Conservation (phyloP, 2,888 invertebrate genomes). For the Tribolium freemani region DNA sequence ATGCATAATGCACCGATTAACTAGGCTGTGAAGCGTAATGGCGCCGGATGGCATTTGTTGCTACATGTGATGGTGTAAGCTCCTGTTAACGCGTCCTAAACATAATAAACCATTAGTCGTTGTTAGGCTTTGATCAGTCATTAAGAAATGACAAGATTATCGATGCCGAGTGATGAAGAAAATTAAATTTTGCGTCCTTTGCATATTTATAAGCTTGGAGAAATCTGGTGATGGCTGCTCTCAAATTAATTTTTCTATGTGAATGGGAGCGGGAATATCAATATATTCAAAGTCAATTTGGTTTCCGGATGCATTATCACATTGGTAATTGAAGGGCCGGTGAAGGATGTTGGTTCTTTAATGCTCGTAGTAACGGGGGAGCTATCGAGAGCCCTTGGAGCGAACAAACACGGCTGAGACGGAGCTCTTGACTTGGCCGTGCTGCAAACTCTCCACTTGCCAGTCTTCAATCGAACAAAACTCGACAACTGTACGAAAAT, state of each 20-base stretch:
- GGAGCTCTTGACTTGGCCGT: conserved; percentile 47
- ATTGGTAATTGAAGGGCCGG: conserved; percentile 62
- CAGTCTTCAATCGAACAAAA: conserved; percentile 39
- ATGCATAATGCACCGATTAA: conserved; percentile 38
- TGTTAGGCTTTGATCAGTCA: conserved; percentile 28
- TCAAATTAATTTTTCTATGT: conserved; percentile 27
- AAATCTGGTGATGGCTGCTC: conserved; percentile 20
- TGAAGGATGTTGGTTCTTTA: conserved; percentile 60
- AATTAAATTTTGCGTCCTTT: conserved; percentile 33
- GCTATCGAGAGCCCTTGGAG: conserved; percentile 57
- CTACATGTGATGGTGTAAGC: conserved; percentile 13
- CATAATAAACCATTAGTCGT: conserved; percentile 31
- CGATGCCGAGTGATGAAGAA: conserved; percentile 30
- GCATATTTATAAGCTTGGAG: conserved; percentile 33
- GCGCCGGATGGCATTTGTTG: conserved; percentile 17
- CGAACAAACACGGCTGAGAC: conserved; percentile 56
- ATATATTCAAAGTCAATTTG: conserved; percentile 60
- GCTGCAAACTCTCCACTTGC: conserved; percentile 47
- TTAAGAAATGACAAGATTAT: conserved; percentile 34
- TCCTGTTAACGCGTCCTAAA: conserved; percentile 17
- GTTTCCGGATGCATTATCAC: conserved; percentile 57
- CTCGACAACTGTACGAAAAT: conserved; percentile 5
- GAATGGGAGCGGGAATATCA: conserved; percentile 43
- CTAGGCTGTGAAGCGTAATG: conserved; percentile 9
- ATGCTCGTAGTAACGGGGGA: conserved; percentile 55